Evolutionary conservation across 2,888 invertebrate genomes (phyloP), one percentile per base, ranked within the genome.

Genomic region (Frankliniella intonsa): DNA sequence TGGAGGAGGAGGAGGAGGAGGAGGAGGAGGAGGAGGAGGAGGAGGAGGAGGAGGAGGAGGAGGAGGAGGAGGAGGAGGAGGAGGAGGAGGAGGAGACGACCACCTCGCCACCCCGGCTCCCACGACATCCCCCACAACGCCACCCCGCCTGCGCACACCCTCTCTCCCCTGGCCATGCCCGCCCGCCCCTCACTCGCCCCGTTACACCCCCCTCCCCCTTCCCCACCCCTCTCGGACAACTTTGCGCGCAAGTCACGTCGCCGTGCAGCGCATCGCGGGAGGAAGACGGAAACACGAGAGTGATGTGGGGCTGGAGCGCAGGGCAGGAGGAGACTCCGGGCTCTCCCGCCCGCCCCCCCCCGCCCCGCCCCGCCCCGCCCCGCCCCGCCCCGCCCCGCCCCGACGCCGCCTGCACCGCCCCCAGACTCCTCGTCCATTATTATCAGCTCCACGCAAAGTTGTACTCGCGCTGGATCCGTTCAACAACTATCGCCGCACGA

Each of bases 201-300:
- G 62, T 14, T 62, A 14, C 10, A 12, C 19, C 3, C 65, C n/a
- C 19, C 65, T 1, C 65, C 65, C 3, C 65, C 65, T 11, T 22
- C 25, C 11, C 25, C 25, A 5, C 69, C 25, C 12, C 12, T 25
- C 69, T 25, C 69, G n/a, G 10, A 22, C 25, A 11, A 22, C 69
- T 22, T 10, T 8, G 22, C 69, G 25, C 69, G n/a, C 69, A 76
- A 25, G 69, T 76, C 69, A 76, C 69, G 69, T 76, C 25, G 69
- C 25, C n/a, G 69, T 38, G 38, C 38, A 38, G 38, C 38, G 38
- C 38, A 38, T 38, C 38, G 38, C 38, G 14, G 55, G 69, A 76
- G 69, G 69, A 76, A 25, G 69, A 69, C 69, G 69, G 69, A 69
- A 69, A 69, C 69, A 69, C 22, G 22, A 22, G 25, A 25, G 69